Percentiles rank a stretch among this genome's conserved stretches.
Conservation (phyloP, 2,797 vertebrate species). For the Cryptoblepharus egeriae region DNA sequence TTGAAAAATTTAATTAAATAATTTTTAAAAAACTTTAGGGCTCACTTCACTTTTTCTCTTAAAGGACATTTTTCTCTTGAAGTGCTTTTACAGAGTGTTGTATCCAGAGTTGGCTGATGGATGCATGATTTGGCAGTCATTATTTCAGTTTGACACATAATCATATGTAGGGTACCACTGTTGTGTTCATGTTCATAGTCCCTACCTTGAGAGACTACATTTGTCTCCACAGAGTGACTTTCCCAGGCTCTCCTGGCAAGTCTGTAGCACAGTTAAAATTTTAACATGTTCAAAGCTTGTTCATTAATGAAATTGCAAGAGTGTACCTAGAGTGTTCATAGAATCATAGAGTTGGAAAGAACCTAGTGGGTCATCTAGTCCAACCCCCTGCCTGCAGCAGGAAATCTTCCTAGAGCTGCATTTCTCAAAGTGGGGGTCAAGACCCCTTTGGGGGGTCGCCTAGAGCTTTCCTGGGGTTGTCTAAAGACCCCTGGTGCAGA, state of each 20-base stretch:
- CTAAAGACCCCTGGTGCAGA: too few relatives aligned
- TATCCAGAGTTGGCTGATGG: not conserved
- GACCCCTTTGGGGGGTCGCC: too few relatives aligned
- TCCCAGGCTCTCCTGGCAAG: not conserved
- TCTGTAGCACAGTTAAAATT: not conserved
- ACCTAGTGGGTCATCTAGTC: too few relatives aligned
- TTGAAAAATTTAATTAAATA: constrained; percentile 1
- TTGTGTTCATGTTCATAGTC: not conserved
- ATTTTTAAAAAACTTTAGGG: not conserved
- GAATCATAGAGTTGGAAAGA: too few relatives aligned
- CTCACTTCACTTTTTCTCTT: not conserved
- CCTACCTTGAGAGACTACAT: not conserved
- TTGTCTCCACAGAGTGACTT: not conserved
- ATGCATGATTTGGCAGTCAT: not conserved
- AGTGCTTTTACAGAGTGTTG: not conserved
- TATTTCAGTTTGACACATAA: not conserved
- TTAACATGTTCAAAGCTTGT: not conserved
- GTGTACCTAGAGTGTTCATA: too few relatives aligned
- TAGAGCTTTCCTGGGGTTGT: too few relatives aligned
- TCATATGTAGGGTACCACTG: not conserved
- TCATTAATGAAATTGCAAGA: too few relatives aligned
- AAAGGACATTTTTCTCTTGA: constrained; percentile 10
- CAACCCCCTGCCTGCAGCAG: too few relatives aligned
- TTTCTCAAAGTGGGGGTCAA: too few relatives aligned
- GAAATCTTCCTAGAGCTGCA: too few relatives aligned